Evolutionary conservation across 1,140 invertebrate genomes (phyloP).

Genomic region (Cydia strobilella): DNA sequence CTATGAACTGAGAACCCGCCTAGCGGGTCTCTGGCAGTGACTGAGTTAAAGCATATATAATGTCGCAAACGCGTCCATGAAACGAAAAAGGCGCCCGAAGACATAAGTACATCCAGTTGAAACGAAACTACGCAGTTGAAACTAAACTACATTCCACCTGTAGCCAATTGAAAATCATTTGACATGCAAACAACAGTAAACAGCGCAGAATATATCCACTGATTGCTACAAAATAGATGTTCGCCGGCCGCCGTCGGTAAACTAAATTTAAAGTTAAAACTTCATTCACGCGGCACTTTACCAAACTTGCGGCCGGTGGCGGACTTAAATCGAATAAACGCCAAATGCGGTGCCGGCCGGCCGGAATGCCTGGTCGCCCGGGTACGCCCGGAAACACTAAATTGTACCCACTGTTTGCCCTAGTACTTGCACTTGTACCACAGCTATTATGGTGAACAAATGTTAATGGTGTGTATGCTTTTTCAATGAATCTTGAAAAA

Average conservation of each 20-base stretch:
- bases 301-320: slow-evolving; percentile 45
- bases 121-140: no score
- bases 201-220: background rate
- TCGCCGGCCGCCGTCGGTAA: slow-evolving; percentile 25
- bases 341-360: slow-evolving; percentile 48
- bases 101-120: no score
- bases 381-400: slow-evolving; percentile 48
- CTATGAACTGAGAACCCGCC: no score
- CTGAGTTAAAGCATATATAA: no score
- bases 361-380: slow-evolving; percentile 34
- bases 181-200: background rate
- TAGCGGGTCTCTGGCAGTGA: no score
- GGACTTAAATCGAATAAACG: slow-evolving; percentile 62
- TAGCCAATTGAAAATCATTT: background rate
- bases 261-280: slow-evolving; percentile 53
- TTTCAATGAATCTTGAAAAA: no score
- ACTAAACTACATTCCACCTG: background rate
- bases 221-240: slow-evolving; percentile 28
- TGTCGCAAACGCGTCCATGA: no score
- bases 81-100: no score
- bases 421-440: slow-evolving; percentile 5
- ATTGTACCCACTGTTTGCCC: slow-evolving; percentile 53
- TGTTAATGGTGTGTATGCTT: background rate
- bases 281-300: slow-evolving; percentile 54
- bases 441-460: background rate